Evolutionary conservation across 2,888 invertebrate species (phyloP), one percentile per base, ranked within the genome.

Genomic region (Ashinkailepas kermadecensis): DNA sequence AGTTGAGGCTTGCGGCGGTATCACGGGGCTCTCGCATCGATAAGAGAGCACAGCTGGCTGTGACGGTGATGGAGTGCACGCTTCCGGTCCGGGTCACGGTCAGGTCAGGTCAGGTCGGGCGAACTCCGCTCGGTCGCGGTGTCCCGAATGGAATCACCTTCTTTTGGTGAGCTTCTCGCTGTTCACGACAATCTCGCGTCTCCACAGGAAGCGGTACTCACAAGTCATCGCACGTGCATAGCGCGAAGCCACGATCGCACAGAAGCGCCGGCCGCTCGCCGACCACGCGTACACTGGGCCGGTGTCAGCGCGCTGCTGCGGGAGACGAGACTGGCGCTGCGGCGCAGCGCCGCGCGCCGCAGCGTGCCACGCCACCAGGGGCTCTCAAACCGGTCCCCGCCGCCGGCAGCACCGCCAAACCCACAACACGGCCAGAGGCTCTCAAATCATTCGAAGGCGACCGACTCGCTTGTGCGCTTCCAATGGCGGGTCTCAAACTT

Each of bases 121-220:
- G 67, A 23, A 10, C 67, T 12, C 18, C 21, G 25, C 23, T 23
- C 39, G 39, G 39, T 39, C 39, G 39, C 39, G 39, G 39, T 39
- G 39, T 1, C 39, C 39, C 39, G 39, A 39, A 4, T 39, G 39
- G 1, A 39, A 39, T 59, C 59, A 74, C 74, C 74, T 74, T 74
- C 74, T 74, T 21, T 74, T 74, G 56, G 74, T 74, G 18, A 74
- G 56, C 10, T 74, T 74, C 74, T 74, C 74, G 56, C 74, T 74
- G 74, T 74, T 74, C 9, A 74, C 74, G 74, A 74, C 74, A 13
- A 74, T 74, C 56, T 74, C 74, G 21, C 74, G 74, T 56, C 74
- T 74, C 74, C 74, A 74, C 74, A 74, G 56, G 56, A 54, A 74
- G 15, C 74, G 54, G 21, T 74, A 74, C 21, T 56, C 74, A 56